Base-by-base conservation (phyloP, 1,140 invertebrate genomes). In the Drosophila micromelanica region DNA sequence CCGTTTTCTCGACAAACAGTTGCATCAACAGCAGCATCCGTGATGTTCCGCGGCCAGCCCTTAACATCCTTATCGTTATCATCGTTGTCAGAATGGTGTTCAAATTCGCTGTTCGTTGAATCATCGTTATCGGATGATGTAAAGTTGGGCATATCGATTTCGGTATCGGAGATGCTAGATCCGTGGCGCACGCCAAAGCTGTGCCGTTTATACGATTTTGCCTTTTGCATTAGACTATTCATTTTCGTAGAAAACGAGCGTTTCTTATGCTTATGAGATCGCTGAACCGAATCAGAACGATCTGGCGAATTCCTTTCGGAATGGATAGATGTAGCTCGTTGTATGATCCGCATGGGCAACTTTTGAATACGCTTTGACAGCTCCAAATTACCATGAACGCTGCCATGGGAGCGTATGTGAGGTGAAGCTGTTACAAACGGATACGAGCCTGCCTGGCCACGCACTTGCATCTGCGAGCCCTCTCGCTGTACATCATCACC, bases 401-500 rank as follows among this genome's bases (percentile, higher is more conserved):
- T 48, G 38, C 32, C 54, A 23, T 43, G 55, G 42, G 46, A 76
- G 62, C 32, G 84, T 72, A 54, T 64, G 38, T 30, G 32, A 2
- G 37, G 9, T 12, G 40, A 30, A 0, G 52, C 37, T 46, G 30
- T 59, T 48, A 76, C 61, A 76, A 81, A 75, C 71, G 73, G 81
- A 68, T 73, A 80, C 49, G 78, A 90, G 27, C 67, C 55, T 30
- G 74, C 78, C 73, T 90, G 87, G 46, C 76, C 78, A 72, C 78
- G 86, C 23, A 45, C 8, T 59, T 79, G 75, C 52, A 74, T 74
- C 48, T 86, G 65, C n/a, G 51, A 54, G 13, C 46, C 73, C 40
- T 69, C 60, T n/a, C 42, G 46, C 74, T 95, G 93, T 54, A 93
- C 93, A 65, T 95, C 93, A 65, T 95, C 93, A n/a, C 94, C 94